Conservation (phyloP, 2,113 vertebrate species). For the Sapayoa aenigma region DNA sequence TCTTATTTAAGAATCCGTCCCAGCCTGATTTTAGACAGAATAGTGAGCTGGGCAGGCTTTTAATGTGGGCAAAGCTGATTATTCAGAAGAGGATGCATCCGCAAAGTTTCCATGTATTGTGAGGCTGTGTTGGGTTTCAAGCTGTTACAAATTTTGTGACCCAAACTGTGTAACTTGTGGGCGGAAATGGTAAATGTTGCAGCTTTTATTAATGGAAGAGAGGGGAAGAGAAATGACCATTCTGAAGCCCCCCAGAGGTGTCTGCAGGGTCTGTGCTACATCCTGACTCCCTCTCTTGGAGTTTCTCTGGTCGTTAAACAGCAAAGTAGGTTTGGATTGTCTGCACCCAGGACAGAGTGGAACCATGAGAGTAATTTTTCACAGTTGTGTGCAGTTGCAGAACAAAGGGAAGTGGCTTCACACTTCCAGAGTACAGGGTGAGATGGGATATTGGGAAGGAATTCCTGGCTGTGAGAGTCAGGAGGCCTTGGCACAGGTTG, state of each 20-base stretch:
- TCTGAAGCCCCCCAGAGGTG: neutral
- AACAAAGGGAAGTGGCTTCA: neutral
- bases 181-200: neutral
- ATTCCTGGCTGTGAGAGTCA: accelerated
- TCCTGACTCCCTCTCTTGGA: neutral
- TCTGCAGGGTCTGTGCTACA: neutral
- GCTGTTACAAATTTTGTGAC: neutral
- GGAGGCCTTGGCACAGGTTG: accelerated
- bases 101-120: accelerated
- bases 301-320: neutral
- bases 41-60: neutral
- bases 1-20: neutral
- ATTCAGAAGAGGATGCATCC: neutral
- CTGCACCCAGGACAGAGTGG: neutral
- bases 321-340: neutral
- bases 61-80: neutral
- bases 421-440: neutral
- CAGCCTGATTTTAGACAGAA: neutral
- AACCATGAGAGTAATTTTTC: neutral
- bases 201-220: neutral
- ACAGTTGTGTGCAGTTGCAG: neutral
- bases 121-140: neutral
- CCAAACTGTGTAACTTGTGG: accelerated
- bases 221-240: neutral
- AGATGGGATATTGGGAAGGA: neutral